Evolutionary conservation across 1,140 invertebrate genomes (phyloP).

Genomic region (Lanistes nyassanus): DNA sequence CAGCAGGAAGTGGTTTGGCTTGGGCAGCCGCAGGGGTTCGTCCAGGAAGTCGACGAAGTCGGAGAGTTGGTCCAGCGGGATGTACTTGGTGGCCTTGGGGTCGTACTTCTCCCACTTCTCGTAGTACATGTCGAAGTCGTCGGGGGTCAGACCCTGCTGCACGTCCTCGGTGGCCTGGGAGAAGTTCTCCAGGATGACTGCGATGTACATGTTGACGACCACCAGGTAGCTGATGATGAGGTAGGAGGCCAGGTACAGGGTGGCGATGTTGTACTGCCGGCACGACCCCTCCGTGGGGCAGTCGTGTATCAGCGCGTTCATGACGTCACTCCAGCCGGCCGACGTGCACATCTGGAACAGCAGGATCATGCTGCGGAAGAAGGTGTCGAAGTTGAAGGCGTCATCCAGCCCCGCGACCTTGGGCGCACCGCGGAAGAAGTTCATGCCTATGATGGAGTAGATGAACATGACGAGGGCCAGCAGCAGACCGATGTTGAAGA

Average conservation of each 20-base stretch:
- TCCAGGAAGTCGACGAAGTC: constrained; percentile 89
- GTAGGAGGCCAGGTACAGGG: constrained; percentile 93
- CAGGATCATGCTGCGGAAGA: constrained; percentile 96
- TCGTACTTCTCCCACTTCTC: constrained; percentile 99
- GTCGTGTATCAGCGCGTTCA: constrained; percentile 95
- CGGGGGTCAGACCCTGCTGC: constrained; percentile 96
- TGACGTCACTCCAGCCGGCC: constrained; percentile 95
- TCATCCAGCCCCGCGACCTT: constrained; percentile 92
- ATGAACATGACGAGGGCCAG: constrained; percentile 99
- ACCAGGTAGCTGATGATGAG: constrained; percentile 98
- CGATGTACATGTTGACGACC: constrained; percentile 99
- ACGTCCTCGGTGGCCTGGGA: constrained; percentile 98
- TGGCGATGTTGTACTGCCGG: constrained; percentile 90
- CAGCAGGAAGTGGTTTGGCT: constrained; percentile 98
- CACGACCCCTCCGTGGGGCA: constrained; percentile 70
- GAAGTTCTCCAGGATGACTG: constrained; percentile 98
- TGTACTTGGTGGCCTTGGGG: constrained; percentile 97
- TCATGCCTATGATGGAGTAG: constrained; percentile 99
- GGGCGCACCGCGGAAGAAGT: constrained; percentile 98
- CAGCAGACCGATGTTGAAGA: constrained; percentile 98
- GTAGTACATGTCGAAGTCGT: constrained; percentile 99
- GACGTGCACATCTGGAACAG: constrained; percentile 99
- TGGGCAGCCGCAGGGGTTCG: constrained; percentile 81
- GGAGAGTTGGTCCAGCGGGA: constrained; percentile 90
- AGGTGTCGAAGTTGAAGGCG: constrained; percentile 99